phyloP scores from a whole-genome alignment of 1,140 invertebrate genomes.

The Meloidogyne floridensis region DNA sequence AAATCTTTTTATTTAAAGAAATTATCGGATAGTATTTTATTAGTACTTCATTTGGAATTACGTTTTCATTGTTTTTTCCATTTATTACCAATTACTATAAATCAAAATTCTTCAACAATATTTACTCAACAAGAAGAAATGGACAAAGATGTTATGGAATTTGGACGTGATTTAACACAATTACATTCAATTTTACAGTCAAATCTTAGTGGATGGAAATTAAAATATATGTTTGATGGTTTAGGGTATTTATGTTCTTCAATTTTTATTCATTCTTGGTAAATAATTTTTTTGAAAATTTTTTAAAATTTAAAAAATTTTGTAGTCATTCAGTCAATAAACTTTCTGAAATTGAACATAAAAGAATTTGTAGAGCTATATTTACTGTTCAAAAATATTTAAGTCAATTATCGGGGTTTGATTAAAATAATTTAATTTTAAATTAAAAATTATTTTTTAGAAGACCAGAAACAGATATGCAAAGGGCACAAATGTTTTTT shows the following conservation, averaged over 20 bases:
- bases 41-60: slow-evolving; percentile 85
- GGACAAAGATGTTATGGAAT: slow-evolving; percentile 79
- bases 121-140: slow-evolving; percentile 73
- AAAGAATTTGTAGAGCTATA: slow-evolving; percentile 76
- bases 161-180: slow-evolving; percentile 77
- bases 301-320: slow-evolving; percentile 12
- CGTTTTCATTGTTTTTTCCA: slow-evolving; percentile 92
- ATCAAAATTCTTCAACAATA: slow-evolving; percentile 10
- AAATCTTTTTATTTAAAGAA: slow-evolving; percentile 11
- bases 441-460: slow-evolving; percentile 3
- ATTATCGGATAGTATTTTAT: slow-evolving; percentile 82
- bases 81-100: slow-evolving; percentile 75
- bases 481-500: slow-evolving; percentile 33
- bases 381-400: slow-evolving; percentile 83
- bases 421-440: background rate
- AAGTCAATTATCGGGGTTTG: slow-evolving; percentile 77
- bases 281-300: background rate
- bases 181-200: slow-evolving; percentile 79
- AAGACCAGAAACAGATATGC: slow-evolving; percentile 22
- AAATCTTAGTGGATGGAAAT: slow-evolving; percentile 77
- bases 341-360: slow-evolving; percentile 75
- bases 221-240: slow-evolving; percentile 90
- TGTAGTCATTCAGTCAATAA: slow-evolving; percentile 77
- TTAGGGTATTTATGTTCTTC: slow-evolving; percentile 82
- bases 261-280: slow-evolving; percentile 78